Base-by-base conservation (phyloP, 2,888 invertebrate genomes). In the Meteorus cinctellus region DNA sequence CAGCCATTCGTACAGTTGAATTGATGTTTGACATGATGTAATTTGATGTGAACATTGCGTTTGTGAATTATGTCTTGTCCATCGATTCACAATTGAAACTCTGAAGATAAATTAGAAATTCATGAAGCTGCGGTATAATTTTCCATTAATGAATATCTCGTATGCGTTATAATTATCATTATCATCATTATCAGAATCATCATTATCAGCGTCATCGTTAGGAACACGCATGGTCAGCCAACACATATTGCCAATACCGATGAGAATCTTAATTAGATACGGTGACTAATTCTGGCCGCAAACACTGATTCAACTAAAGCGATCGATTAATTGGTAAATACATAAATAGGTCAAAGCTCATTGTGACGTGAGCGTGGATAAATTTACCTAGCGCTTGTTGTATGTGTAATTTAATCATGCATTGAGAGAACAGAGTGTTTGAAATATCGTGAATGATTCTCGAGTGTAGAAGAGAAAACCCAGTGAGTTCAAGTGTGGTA, bases 261-360 rank as follows among this genome's bases (percentile, higher is more conserved):
- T 71, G 66, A 62, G 62, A 72, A 75, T 71, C 69, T 75, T 75
- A 75, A 75, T 75, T 75, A 71, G 66, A 36, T 65, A 27, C 45
- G 29, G 45, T 66, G 66, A 75, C 71, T 75, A 75, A 75, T 75
- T 75, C 48, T 59, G 66, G 66, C 76, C 73, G 75, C 67, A 72
- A 78, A 67, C 45, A 72, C 59, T 72, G 75, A 76, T 69, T 75
- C 72, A 79, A 77, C 76, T 79, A 66, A 76, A 31, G 34, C 70
- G 66, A 77, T 78, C 77, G 75, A 80, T 78, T 79, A 79, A 78
- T 75, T 74, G 48, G 72, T 75, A 75, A 79, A 70, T 59, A 36
- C 31, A 31, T n/a, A 59, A 69, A 69, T 69, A 51, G 59, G 31
- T 55, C 31, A 55, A 12, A 41, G 45, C 67, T 41, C 27, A 27